Percentiles rank a stretch among this genome's conserved stretches.
Evolutionary conservation across 1,140 invertebrate genomes (phyloP).

Genomic region (Coenobita brevimanus): DNA sequence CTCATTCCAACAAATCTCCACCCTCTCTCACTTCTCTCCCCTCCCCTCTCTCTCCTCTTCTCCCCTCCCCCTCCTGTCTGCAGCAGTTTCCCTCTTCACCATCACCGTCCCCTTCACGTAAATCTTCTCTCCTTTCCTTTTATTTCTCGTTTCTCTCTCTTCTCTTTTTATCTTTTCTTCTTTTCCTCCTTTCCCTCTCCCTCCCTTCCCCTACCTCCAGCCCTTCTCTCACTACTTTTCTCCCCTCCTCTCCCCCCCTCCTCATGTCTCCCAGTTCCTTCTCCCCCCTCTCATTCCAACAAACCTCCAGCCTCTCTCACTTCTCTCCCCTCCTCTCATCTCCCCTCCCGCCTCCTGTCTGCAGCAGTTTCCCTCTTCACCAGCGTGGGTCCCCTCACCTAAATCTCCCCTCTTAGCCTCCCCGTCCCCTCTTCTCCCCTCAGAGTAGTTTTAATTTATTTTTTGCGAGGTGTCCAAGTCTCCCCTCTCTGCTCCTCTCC

Average conservation of each 20-base stretch:
- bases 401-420: not conserved
- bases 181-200: not conserved
- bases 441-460: no score
- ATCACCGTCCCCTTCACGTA: not conserved
- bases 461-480: no score
- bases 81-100: not conserved
- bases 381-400: not conserved
- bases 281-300: not conserved
- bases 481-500: no score
- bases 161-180: no score
- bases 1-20: not conserved
- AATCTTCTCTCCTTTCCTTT: not conserved
- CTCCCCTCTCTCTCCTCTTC: not conserved
- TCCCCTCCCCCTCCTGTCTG: not conserved
- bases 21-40: not conserved
- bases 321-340: slow-evolving; percentile 3
- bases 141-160: not conserved
- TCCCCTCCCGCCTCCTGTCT: not conserved
- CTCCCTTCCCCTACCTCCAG: not conserved
- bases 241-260: not conserved
- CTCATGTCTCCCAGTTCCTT: not conserved
- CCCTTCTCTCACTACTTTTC: not conserved
- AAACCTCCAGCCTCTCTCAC: not conserved
- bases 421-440: not conserved
- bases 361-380: not conserved